Evolutionary conservation across 2,113 vertebrate genomes (phyloP), one percentile per base, ranked within the genome.

Genomic region (Leucopsar rothschildi): DNA sequence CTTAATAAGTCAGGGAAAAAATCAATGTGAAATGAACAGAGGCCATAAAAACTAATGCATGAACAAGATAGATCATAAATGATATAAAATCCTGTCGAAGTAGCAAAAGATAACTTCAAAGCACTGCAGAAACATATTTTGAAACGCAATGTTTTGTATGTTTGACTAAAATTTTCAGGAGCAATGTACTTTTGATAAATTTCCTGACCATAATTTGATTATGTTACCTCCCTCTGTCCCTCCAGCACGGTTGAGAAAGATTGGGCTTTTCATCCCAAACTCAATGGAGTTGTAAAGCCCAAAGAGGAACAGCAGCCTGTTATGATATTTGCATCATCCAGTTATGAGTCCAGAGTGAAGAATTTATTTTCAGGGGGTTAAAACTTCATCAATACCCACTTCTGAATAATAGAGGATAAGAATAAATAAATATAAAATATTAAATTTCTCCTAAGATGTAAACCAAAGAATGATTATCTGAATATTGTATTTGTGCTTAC

Each of bases 1-100:
- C 71, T 92, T 93, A 88, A 96, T 93, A 96, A 96, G 88, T 92
- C 93, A 94, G 76, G 28, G 45, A 81, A 84, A 84, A 96, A 92
- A 96, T 94, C 88, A 92, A 95, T 95, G 60, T 40, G 79, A 81
- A 88, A 92, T 88, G 79, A 93, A 94, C 78, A 65, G 71, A 86
- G 82, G 64, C n/a, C 82, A 81, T 90, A 93, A 94, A 95, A 93
- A 88, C 82, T 78, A 95, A 93, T 86, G 84, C 57, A 90, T 90
- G 68, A 85, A 86, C 56, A 86, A 83, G 64, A 90, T 57, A 95
- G 71, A 92, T 81, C 61, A 93, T 68, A 94, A 96, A 90, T 77
- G 64, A 60, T 78, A 83, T 83, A 92, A 96, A 94, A 90, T 63
- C 73, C 27, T 65, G 65, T 68, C n/a, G 69, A 92, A 94, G 31